Base-by-base conservation (phyloP, 2,888 invertebrate genomes). In the Drosophila longiperda region DNA sequence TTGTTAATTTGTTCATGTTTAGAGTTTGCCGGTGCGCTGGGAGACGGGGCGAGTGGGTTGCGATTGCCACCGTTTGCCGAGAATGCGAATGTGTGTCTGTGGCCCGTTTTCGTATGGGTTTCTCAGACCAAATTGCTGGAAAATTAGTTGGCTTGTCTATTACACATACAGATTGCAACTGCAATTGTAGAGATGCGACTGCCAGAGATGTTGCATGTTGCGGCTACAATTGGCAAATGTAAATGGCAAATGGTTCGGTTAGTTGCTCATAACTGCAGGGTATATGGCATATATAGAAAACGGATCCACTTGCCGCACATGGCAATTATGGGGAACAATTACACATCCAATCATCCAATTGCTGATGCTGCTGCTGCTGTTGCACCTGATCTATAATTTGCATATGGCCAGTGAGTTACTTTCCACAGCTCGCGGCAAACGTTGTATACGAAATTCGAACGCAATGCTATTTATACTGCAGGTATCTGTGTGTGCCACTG, bases 1-100 rank as follows among this genome's bases (percentile, higher is more conserved):
- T 91, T 90, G 92, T 88, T 91, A 90, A 90, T 91, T 91, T 89
- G 81, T 75, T 79, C 75, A 79, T 85, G 88, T 81, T 71, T 68
- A 60, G 71, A 65, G 23, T 33, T 36, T 40, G 38, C 8, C 9
- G 55, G 55, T 20, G 20, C 38, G n/a, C 29, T 38, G 55, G 50
- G 29, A 12, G n/a, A 45, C 3, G 12, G 50, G 57, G 36, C n/a
- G 54, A 6, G 54, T 50, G 59, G 20, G 33, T 65, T 45, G 23
- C 54, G 36, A 71, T 75, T 90, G 90, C 89, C 89, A 86, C 90
- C 82, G 89, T 85, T 76, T 80, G 88, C 64, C 64, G 57, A 65
- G 73, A 53, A 64, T 70, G 48, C 45, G 38, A 45, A 23, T 63
- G 58, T 49, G 50, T 55, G 38, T 55, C 50, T 63, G 34, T 49